Evolutionary conservation across 2,797 vertebrate genomes (phyloP), one percentile per base, ranked within the genome.

Genomic region (Epinephelus awoara): DNA sequence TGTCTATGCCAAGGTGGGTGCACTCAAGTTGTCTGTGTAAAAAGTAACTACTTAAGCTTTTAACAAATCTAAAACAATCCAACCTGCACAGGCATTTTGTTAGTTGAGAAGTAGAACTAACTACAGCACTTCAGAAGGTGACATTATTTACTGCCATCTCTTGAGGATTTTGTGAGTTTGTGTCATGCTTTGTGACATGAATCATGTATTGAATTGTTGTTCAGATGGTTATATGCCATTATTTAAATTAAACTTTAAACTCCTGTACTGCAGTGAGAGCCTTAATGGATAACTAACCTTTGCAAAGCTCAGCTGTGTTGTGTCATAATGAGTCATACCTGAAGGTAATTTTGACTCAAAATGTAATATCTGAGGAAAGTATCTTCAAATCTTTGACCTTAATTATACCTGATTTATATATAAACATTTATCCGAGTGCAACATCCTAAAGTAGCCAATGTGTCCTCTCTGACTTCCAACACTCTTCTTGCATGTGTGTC

Each of bases 1-100:
- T 3, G 86, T 91, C 63, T 88, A 88, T 9, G 57, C 84, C 56
- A 91, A 91, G 77, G 84, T 88, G 21, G 42, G 51, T 62, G 40
- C 25, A 27, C n/a, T 42, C 23, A 23, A 21, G 0, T 42, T 25
- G 6, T 55, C 38, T 44, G 21, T 19, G 50, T n/a, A 21, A 23
- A 67, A 49, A 47, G 3, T 6, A 29, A 6, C 27, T 34, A 8
- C 34, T 34, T 34, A 2, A 34, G 6, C 34, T 34, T 34, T 34
- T 34, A 34, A 34, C 2, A 34, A 34, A 34, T 8, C 1, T 34
- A 34, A 34, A 34, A 34, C 29, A 1, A 34, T 34, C 29, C 29
- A 34, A 7, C 6, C 29, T 34, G 29, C 29, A 34, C 6, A 7
- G 29, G 6, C 6, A 1, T 34, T 34, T 7, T 34, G 29, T 34